Conservation (phyloP, 2,888 invertebrate species). For the Stegophylla sp. region DNA sequence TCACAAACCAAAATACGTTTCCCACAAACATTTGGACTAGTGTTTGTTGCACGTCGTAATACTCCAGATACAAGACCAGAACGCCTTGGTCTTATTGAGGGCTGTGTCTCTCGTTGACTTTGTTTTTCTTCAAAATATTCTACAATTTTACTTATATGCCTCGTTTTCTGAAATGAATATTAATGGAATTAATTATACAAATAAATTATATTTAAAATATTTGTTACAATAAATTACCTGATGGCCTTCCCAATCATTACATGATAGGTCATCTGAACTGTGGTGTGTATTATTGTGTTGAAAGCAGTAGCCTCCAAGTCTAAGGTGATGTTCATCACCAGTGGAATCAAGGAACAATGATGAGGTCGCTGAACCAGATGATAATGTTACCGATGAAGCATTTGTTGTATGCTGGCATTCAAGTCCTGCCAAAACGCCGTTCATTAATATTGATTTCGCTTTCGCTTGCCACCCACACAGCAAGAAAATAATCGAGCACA, state of each 20-base stretch:
- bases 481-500: constrained; percentile 43
- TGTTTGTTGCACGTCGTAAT: constrained; percentile 49
- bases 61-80: constrained; percentile 50
- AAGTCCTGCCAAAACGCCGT: constrained; percentile 53
- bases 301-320: constrained; percentile 47
- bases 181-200: constrained; percentile 61
- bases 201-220: neutral
- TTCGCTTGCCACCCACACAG: constrained; percentile 34
- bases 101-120: constrained; percentile 36
- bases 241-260: constrained; percentile 57
- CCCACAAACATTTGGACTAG: constrained; percentile 60
- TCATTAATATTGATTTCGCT: constrained; percentile 36
- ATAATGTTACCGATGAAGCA: constrained; percentile 64
- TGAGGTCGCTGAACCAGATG: constrained; percentile 67
- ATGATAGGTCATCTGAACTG: constrained; percentile 52
- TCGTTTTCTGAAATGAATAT: constrained; percentile 67
- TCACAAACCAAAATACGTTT: constrained; percentile 78
- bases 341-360: constrained; percentile 67
- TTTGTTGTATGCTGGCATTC: constrained; percentile 59
- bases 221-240: constrained; percentile 18
- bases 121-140: constrained; percentile 85
- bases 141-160: constrained; percentile 82
- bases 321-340: constrained; percentile 67
- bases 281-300: constrained; percentile 46
- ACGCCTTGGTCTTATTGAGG: constrained; percentile 39